Conservation (phyloP, 2,113 vertebrate genomes). For the Cephalopholis sonnerati region DNA sequence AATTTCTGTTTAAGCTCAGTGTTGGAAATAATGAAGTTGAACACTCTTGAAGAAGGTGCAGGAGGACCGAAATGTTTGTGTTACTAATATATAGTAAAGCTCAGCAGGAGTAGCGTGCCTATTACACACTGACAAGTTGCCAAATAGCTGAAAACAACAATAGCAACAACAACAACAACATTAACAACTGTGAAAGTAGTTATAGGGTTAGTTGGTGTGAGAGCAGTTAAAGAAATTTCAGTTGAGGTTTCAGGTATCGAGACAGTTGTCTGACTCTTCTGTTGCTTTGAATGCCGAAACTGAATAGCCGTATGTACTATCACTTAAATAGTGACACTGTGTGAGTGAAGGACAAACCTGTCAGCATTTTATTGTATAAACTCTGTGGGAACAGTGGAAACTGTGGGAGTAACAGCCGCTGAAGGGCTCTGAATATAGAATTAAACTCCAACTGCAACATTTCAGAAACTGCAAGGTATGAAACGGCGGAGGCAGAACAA, state of each 20-base stretch:
- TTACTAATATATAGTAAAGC: too few species aligned
- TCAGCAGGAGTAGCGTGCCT: too few species aligned
- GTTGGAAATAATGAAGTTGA: too few species aligned
- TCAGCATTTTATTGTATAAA: neutral
- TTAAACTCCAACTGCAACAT: neutral
- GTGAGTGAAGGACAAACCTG: neutral
- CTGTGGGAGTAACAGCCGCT: neutral
- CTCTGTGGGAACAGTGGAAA: too few species aligned
- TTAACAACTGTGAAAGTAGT: neutral
- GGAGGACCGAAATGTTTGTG: too few species aligned
- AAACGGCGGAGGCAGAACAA: neutral
- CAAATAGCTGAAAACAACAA: neutral
- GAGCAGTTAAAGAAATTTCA: neutral
- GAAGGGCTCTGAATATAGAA: neutral
- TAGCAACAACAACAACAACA: too few species aligned
- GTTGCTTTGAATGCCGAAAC: neutral
- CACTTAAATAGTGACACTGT: neutral
- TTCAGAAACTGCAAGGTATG: neutral
- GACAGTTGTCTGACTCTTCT: neutral
- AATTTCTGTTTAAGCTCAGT: too few species aligned
- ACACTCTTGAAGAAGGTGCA: too few species aligned
- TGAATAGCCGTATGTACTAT: neutral
- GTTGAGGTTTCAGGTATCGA: neutral
- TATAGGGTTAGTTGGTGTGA: neutral
- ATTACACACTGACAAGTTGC: neutral